Base-by-base conservation (phyloP, 2,797 vertebrate species). In the Chrosomus eos region DNA sequence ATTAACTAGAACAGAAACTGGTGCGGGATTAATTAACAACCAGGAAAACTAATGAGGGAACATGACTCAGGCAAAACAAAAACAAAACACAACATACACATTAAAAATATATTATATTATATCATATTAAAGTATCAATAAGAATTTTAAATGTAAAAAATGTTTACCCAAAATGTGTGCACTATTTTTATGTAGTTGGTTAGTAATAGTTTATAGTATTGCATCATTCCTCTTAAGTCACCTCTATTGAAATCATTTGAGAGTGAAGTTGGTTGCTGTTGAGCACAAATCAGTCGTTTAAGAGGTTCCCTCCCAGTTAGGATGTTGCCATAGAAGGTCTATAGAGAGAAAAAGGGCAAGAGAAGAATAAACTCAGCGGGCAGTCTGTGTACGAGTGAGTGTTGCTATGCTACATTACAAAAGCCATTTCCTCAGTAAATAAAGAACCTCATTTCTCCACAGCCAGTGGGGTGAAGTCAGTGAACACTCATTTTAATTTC, bases 401-500 rank as follows among this genome's bases (percentile, higher is more conserved):
- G 13, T 75, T 55, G 51, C 55, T 83, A 70, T 67, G 51, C 31
- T 70, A 73, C 60, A 77, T 72, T 86, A 78, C 80, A 80, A 89
- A 85, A 88, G 86, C 88, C 84, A 88, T 87, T 85, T 87, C 81
- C 88, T 90, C 66, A 21, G 71, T 91, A 90, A 92, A 89, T 83
- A 91, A 91, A 86, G 88, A 89, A 87, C 85, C 79, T 87, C 53
- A 87, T 90, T 91, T 92, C 82, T 89, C 70, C 83, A 73, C 74
- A 85, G 83, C 88, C 87, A 67, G 48, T 89, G 87, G 87, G 64
- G 75, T 88, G 11, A 80, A 48, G 53, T 38, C 81, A 80, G 85
- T 87, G 85, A 84, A 90, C 87, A 85, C 87, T 87, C 60, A 86
- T 90, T 87, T 89, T 89, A 92, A 88, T 90, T 89, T 90, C 83